These are phyloP conservation scores for Myotis brandtii DNA, from an alignment of 2,113 vertebrate species.

Conservation along the genomic window DNA sequence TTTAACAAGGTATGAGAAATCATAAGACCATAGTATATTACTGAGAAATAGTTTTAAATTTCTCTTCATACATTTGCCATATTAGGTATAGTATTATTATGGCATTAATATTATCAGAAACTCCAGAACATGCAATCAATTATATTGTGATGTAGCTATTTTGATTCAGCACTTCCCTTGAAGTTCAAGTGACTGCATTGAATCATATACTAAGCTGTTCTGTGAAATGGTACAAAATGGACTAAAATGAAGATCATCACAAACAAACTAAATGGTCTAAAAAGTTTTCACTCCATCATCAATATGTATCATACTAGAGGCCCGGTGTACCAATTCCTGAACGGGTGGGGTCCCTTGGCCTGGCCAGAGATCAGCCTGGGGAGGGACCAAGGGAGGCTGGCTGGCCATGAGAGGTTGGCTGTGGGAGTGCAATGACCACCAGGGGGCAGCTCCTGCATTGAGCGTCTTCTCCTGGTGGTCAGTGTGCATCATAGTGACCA, in stretches of 20 bases:
- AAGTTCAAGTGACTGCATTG: not conserved
- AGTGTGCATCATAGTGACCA: too few relatives aligned
- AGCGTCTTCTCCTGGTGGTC: too few relatives aligned
- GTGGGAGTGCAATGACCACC: too few relatives aligned
- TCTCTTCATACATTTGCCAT: not conserved
- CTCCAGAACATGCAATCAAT: not conserved
- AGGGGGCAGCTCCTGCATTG: too few relatives aligned
- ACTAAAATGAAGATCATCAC: not conserved
- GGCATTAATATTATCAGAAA: not conserved
- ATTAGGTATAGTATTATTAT: not conserved
- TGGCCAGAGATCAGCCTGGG: too few relatives aligned
- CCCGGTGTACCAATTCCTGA: too few relatives aligned
- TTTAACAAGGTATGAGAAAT: not conserved
- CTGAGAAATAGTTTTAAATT: not conserved
- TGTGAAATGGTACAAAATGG: not conserved
- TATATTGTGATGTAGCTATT: not conserved
- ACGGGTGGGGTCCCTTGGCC: too few relatives aligned
- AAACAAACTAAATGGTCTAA: not conserved
- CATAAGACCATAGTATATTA: not conserved
- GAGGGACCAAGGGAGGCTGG: too few relatives aligned
- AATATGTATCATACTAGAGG: not conserved
- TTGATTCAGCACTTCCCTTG: not conserved
- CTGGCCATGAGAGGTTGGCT: too few relatives aligned
- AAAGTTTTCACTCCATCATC: not conserved
- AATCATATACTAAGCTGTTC: not conserved